Percentiles rank a stretch among this genome's conserved stretches.
Evolutionary conservation across 2,797 vertebrate genomes (phyloP).

Genomic region (Gymnothorax reevesii): DNA sequence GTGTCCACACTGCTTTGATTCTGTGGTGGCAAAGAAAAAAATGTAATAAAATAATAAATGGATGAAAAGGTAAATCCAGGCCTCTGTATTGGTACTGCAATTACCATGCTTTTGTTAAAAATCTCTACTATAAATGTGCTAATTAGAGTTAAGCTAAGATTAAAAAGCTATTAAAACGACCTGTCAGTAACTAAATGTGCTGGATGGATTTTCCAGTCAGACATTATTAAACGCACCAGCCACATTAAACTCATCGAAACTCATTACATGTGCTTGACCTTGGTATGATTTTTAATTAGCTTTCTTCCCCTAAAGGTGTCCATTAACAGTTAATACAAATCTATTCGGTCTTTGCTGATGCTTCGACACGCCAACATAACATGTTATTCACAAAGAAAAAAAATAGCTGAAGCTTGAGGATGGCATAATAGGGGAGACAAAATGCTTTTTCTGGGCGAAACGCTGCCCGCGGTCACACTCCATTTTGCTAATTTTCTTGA

Average conservation of each 20-base stretch:
- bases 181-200: slow-evolving; percentile 71
- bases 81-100: neutral
- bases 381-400: slow-evolving; percentile 53
- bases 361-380: slow-evolving; percentile 65
- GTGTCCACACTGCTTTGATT: neutral
- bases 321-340: slow-evolving; percentile 76
- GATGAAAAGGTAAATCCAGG: neutral
- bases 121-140: neutral
- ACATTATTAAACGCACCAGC: slow-evolving; percentile 68
- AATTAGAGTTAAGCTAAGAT: slow-evolving; percentile 54
- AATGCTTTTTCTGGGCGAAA: no score
- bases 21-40: neutral
- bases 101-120: neutral
- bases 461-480: no score
- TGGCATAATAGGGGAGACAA: no score
- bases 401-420: neutral
- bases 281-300: slow-evolving; percentile 79
- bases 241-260: slow-evolving; percentile 74
- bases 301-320: slow-evolving; percentile 75
- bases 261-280: slow-evolving; percentile 79
- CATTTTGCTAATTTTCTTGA: no score
- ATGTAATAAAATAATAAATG: no score
- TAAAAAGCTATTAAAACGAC: slow-evolving; percentile 71
- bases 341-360: slow-evolving; percentile 70
- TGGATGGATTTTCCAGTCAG: slow-evolving; percentile 74